Evolutionary conservation across 1,140 invertebrate genomes (phyloP).

Genomic region (Maconellicoccus hirsutus): DNA sequence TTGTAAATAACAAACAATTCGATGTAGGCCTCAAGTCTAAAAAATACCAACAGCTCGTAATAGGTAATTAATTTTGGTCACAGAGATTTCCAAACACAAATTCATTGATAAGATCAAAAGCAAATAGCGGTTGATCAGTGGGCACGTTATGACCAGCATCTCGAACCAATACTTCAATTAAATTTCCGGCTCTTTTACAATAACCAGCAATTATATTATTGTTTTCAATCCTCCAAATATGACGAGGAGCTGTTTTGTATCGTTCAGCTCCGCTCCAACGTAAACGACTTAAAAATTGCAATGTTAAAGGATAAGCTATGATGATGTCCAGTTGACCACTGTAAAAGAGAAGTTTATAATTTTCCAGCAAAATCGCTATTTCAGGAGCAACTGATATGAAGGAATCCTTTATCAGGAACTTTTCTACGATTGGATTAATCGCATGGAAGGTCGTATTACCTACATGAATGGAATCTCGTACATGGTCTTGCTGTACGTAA

Average conservation of each 20-base stretch:
- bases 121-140: constrained; percentile 64
- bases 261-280: constrained; percentile 51
- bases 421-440: constrained; percentile 47
- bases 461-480: constrained; percentile 59
- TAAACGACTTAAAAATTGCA: constrained; percentile 48
- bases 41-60: background rate
- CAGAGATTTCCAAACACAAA: constrained; percentile 44
- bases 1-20: background rate
- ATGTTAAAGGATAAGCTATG: constrained; percentile 63
- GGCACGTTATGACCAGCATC: constrained; percentile 78
- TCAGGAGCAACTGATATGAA: constrained; percentile 70
- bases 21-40: background rate
- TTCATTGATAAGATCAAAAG: constrained; percentile 59
- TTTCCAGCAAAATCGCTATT: constrained; percentile 51
- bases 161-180: constrained; percentile 62
- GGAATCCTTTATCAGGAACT: constrained; percentile 59
- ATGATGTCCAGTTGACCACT: constrained; percentile 70
- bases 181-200: constrained; percentile 36
- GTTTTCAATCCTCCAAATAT: constrained; percentile 27
- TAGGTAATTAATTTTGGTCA: background rate
- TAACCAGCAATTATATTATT: constrained; percentile 35
- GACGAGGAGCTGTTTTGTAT: constrained; percentile 50
- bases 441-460: constrained; percentile 48
- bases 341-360: constrained; percentile 61
- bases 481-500: constrained; percentile 26